These are phyloP conservation scores for Oreonectes daqikongensis DNA, from an alignment of 2,797 vertebrate genomes.

Conservation along the genomic window DNA sequence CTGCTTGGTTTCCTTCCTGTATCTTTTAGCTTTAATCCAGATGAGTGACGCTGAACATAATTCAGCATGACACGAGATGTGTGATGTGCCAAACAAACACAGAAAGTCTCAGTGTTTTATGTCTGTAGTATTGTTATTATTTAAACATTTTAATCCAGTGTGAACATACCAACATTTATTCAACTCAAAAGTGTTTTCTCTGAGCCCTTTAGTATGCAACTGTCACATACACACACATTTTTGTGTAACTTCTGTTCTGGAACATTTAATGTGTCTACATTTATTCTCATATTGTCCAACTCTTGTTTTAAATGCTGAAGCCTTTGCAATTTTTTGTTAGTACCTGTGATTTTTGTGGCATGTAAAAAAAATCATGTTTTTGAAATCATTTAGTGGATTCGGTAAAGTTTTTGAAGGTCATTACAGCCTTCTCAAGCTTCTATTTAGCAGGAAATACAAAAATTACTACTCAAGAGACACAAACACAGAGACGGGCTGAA, in stretches of 20 bases:
- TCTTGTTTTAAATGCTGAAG: background rate
- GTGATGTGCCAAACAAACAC: slow-evolving; percentile 19
- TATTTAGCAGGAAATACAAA: no score
- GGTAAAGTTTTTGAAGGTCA: background rate
- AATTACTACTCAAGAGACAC: no score
- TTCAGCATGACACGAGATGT: background rate
- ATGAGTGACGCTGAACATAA: slow-evolving; percentile 48
- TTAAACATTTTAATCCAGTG: slow-evolving; percentile 17
- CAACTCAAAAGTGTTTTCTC: background rate
- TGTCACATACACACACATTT: no score
- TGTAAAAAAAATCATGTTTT: background rate
- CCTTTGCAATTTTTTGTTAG: background rate
- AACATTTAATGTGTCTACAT: no score
- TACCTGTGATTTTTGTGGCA: background rate
- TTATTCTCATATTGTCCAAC: no score
- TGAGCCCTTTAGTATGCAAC: background rate
- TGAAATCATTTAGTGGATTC: background rate
- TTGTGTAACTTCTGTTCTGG: background rate
- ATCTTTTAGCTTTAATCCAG: slow-evolving; percentile 39
- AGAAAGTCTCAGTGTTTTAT: background rate
- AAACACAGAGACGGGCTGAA: no score
- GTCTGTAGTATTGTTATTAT: slow-evolving; percentile 18
- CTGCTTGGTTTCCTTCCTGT: background rate
- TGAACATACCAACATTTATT: slow-evolving; percentile 7
- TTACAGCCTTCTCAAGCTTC: background rate